Base-by-base conservation (phyloP, 2,888 invertebrate species). In the Sthenelais limicola region DNA sequence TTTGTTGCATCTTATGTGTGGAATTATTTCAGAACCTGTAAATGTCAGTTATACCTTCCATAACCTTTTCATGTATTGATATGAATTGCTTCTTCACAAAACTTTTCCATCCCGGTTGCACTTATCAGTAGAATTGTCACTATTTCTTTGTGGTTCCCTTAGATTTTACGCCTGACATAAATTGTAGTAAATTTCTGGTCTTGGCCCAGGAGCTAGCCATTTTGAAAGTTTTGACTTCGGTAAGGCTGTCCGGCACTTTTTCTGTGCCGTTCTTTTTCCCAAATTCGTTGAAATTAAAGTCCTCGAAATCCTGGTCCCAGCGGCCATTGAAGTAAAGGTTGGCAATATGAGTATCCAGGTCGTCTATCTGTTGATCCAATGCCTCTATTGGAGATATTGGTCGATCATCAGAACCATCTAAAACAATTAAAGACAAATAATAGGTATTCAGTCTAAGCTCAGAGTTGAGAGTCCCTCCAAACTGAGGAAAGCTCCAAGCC, bases 361-460 rank as follows among this genome's bases (percentile, higher is more conserved):
- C 35, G 52, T 68, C 68, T 7, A 68, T 43, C 51, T 48, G 43
- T 26, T 68, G 32, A 38, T 68, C 68, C 9, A 68, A 9, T 5
- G 49, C 30, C 35, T 68, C 51, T 12, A 68, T 43, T 26, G 47
- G 47, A 18, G 67, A 67, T 48, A 48, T 32, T n/a, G 35, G n/a
- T 12, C 62, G 67, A 12, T 9, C 21, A 9, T 26, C 56, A 9
- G 26, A 26, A 5, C 7, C 24, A 18, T 56, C 56, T 12, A 30
- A 9, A 9, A 43, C n/a, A n/a, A n/a, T n/a, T n/a, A n/a, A n/a
- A n/a, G n/a, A n/a, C n/a, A n/a, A n/a, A n/a, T n/a, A n/a, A n/a
- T n/a, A n/a, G n/a, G n/a, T n/a, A n/a, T n/a, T n/a, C n/a, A n/a
- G n/a, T n/a, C n/a, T n/a, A n/a, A n/a, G n/a, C n/a, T n/a, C n/a